Evolutionary conservation across 2,888 invertebrate genomes (phyloP).

Genomic region (Caenorhabditis sp.): DNA sequence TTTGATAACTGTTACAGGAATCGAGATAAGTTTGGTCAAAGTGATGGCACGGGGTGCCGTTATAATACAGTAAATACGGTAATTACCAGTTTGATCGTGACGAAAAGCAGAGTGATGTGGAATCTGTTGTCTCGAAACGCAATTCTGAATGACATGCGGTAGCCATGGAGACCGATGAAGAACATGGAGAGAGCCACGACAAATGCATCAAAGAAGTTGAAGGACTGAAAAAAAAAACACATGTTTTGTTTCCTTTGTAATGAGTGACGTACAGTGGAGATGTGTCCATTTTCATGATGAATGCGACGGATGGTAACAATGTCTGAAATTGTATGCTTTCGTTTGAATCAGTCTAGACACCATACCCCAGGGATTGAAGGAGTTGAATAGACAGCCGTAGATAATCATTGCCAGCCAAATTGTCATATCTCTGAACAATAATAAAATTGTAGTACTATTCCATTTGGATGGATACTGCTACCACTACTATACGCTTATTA

Average conservation of each 20-base stretch:
- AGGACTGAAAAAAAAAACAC: slow-evolving; percentile 38
- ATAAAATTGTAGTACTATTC: not conserved
- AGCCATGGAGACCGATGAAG: slow-evolving; percentile 53
- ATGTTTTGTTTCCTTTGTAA: not conserved
- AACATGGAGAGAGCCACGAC: slow-evolving; percentile 43
- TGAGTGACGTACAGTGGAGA: slow-evolving; percentile 34
- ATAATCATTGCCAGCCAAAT: slow-evolving; percentile 48
- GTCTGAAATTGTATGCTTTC: slow-evolving; percentile 21
- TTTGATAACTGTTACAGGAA: too few relatives aligned
- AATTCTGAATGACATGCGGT: slow-evolving; percentile 48
- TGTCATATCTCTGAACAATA: slow-evolving; percentile 43
- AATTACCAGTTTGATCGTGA: slow-evolving; percentile 47
- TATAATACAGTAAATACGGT: too few relatives aligned
- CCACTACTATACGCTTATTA: not conserved
- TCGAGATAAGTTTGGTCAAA: too few relatives aligned
- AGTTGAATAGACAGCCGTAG: slow-evolving; percentile 48
- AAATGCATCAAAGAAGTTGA: slow-evolving; percentile 41
- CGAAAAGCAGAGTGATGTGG: slow-evolving; percentile 50
- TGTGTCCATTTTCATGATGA: slow-evolving; percentile 45
- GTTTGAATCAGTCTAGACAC: too few relatives aligned
- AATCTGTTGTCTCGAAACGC: slow-evolving; percentile 50
- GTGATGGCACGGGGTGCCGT: too few relatives aligned
- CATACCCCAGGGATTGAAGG: slow-evolving; percentile 46
- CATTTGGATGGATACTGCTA: slow-evolving; percentile 10
- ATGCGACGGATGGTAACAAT: slow-evolving; percentile 46